Evolutionary conservation across 2,888 invertebrate species (phyloP), one percentile per base, ranked within the genome.

Genomic region (Platycheirus rosarum): DNA sequence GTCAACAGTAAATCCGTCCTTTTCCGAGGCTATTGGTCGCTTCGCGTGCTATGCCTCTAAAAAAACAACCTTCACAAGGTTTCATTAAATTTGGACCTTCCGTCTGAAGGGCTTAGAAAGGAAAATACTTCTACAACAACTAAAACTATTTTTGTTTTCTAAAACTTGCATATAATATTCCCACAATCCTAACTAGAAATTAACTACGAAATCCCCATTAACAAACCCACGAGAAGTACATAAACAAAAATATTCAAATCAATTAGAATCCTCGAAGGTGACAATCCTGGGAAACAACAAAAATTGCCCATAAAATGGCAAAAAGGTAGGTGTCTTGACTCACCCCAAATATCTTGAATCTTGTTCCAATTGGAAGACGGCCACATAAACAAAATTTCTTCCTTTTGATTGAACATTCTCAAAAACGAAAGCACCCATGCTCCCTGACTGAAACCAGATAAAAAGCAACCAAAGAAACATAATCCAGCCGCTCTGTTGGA

Each of bases 201-300:
- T n/a, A n/a, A n/a, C n/a, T n/a, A n/a, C n/a, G n/a, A n/a, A n/a
- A n/a, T n/a, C n/a, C n/a, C n/a, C n/a, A n/a, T n/a, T n/a, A n/a
- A n/a, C n/a, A n/a, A n/a, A n/a, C n/a, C 8, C 69, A 65, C 18
- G 16, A 74, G 35, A 32, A 53, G 32, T 60, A 44, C 48, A 55
- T 62, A 35, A 42, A 42, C 16, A 46, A 49, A 51, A 57, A 29
- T 68, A 65, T 70, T 70, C 63, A 60, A 75, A 80, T 80, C 53
- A 75, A 75, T 70, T 35, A 77, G 77, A 53, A 49, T 71, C 37
- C 48, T 14, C 26, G 37, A 87, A 88, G 86, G 85, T 89, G 88
- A 88, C 88, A 88, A 70, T 87, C 88, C 88, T 89, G 89, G 86
- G 89, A 89, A 89, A 85, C 55, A 78, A 84, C 84, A 80, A 77